phyloP scores from a whole-genome alignment of 2,113 vertebrate genomes.

The Malurus alboscapulatus region DNA sequence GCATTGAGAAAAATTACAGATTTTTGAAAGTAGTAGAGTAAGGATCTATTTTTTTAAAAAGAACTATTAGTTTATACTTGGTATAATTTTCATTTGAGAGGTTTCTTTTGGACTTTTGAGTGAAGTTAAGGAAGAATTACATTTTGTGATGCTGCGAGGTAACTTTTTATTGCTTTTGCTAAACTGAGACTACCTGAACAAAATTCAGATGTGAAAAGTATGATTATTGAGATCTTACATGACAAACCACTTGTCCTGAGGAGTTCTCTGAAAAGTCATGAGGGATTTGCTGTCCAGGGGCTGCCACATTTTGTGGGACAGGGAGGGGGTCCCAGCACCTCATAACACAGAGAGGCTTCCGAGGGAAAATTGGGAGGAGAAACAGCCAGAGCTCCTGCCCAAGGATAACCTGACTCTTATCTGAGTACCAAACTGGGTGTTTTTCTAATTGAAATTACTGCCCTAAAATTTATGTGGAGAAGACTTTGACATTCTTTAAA shows the following conservation, averaged over 20 bases:
- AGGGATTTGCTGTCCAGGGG: not conserved
- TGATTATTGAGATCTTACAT: not conserved
- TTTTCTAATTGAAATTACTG: not conserved
- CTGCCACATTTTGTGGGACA: not conserved
- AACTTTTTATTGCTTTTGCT: not conserved
- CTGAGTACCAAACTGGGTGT: not conserved
- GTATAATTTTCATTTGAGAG: not conserved
- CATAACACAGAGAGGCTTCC: accelerated
- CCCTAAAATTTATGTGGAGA: not conserved
- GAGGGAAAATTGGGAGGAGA: not conserved
- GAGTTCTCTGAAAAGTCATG: not conserved
- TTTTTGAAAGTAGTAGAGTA: not conserved
- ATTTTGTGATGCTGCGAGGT: not conserved
- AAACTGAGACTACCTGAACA: not conserved
- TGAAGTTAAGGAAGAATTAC: not conserved
- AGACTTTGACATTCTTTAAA: not conserved
- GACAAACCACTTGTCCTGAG: not conserved
- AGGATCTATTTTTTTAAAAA: not conserved
- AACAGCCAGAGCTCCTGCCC: not conserved
- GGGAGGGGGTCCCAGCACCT: not conserved
- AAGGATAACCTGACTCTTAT: not conserved
- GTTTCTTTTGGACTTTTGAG: not conserved
- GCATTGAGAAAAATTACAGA: not conserved
- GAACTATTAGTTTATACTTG: not conserved
- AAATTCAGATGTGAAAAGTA: not conserved